A percentile compares a stretch with the other conserved stretches of the same genome.
phyloP scores from a whole-genome alignment of 2,797 vertebrate species.

The Tauraco hartlaubi region DNA sequence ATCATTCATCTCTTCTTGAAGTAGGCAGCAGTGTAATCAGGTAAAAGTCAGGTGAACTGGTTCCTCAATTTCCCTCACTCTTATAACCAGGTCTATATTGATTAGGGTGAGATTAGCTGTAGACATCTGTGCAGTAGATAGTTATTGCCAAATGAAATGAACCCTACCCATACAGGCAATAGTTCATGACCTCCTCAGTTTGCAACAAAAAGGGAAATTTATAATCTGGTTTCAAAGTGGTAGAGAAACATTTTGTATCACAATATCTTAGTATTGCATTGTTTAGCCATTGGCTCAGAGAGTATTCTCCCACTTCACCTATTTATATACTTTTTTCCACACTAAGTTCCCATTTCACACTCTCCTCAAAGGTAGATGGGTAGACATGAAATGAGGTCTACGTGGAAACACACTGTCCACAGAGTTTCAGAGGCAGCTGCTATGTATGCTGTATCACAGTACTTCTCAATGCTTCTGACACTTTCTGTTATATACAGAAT shows the following conservation, averaged over 20 bases:
- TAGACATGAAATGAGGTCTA: not conserved
- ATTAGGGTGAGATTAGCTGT: not conserved
- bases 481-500: not conserved
- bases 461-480: not conserved
- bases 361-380: not conserved
- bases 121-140: not conserved
- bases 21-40: not conserved
- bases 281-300: not conserved
- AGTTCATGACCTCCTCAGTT: not conserved
- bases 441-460: not conserved
- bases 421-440: not conserved
- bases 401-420: not conserved
- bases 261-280: not conserved
- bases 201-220: not conserved
- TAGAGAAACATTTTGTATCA: not conserved
- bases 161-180: not conserved
- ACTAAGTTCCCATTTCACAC: not conserved
- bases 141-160: not conserved
- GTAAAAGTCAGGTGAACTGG: not conserved
- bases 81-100: not conserved
- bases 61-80: not conserved
- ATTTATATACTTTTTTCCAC: not conserved
- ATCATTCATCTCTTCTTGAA: not conserved
- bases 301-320: not conserved
- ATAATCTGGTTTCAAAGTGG: not conserved